Evolutionary conservation across 2,113 vertebrate species (phyloP).

Genomic region (Uria aalge): DNA sequence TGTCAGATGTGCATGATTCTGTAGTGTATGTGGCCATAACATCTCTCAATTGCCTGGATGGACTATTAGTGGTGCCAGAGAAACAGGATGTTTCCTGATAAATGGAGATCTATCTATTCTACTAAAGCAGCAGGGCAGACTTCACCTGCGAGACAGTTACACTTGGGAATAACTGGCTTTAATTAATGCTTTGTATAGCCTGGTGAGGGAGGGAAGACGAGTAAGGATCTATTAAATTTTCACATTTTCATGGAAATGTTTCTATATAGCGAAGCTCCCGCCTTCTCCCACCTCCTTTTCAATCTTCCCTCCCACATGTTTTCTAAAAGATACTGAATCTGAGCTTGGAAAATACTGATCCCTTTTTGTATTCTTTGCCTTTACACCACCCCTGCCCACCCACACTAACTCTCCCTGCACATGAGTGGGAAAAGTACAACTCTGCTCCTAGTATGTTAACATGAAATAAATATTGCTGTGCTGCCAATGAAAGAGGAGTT

Average conservation of each 20-base stretch:
- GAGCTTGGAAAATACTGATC: neutral
- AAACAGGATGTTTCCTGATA: neutral
- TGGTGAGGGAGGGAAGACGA: neutral
- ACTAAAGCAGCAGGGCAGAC: neutral
- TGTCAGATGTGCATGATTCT: neutral
- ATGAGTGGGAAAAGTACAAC: neutral
- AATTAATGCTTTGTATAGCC: conserved; percentile 29
- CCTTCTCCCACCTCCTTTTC: neutral
- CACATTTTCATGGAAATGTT: conserved; percentile 11
- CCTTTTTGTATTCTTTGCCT: neutral
- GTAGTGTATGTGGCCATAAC: neutral
- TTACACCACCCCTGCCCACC: neutral
- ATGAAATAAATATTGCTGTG: neutral
- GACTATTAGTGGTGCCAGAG: neutral
- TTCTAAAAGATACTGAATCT: neutral
- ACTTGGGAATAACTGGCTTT: neutral
- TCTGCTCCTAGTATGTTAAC: neutral
- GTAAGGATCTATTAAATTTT: neutral
- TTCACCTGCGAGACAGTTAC: neutral
- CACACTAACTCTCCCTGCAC: neutral
- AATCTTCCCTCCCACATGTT: neutral
- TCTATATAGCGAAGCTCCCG: neutral
- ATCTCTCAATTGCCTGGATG: neutral
- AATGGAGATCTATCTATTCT: neutral
- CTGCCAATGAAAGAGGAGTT: neutral